Percentiles rank a stretch among this genome's conserved stretches.
phyloP scores from a whole-genome alignment of 35 echinoderm and acorn worm genomes.

The Stichopus chloronotus region DNA sequence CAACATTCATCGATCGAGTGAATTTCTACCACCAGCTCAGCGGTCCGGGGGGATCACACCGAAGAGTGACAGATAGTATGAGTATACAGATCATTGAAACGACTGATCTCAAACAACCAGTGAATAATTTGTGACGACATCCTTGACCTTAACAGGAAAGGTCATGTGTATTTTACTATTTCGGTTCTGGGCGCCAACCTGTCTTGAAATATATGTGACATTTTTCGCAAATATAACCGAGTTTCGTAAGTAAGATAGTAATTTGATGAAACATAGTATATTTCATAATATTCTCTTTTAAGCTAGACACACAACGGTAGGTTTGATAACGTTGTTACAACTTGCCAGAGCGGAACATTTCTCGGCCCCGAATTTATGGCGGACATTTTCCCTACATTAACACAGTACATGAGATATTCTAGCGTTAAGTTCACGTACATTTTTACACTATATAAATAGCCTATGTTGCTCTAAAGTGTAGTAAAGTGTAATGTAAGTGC shows the following conservation, averaged over 20 bases:
- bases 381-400: slow-evolving; percentile 45
- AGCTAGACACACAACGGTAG: neutral
- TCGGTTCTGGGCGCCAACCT: slow-evolving; percentile 67
- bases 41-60: too few relatives aligned
- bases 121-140: slow-evolving; percentile 61
- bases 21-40: too few relatives aligned
- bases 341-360: slow-evolving; percentile 30
- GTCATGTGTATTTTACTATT: slow-evolving; percentile 57
- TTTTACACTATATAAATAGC: neutral
- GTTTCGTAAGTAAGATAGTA: slow-evolving; percentile 31
- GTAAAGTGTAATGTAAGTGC: too few relatives aligned
- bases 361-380: slow-evolving; percentile 40
- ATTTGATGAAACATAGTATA: neutral
- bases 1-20: too few relatives aligned
- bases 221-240: slow-evolving; percentile 50
- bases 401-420: neutral
- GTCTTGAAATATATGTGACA: slow-evolving; percentile 50
- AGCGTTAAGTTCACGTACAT: neutral
- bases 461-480: too few relatives aligned
- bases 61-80: too few relatives aligned
- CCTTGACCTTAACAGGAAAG: slow-evolving; percentile 54
- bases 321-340: neutral
- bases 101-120: slow-evolving; percentile 33
- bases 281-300: slow-evolving; percentile 9
- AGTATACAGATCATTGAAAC: neutral